Percentiles rank a stretch among this genome's conserved stretches.
Conservation (phyloP, 2,797 vertebrate species). For the Xiphorhynchus erythropygius region DNA sequence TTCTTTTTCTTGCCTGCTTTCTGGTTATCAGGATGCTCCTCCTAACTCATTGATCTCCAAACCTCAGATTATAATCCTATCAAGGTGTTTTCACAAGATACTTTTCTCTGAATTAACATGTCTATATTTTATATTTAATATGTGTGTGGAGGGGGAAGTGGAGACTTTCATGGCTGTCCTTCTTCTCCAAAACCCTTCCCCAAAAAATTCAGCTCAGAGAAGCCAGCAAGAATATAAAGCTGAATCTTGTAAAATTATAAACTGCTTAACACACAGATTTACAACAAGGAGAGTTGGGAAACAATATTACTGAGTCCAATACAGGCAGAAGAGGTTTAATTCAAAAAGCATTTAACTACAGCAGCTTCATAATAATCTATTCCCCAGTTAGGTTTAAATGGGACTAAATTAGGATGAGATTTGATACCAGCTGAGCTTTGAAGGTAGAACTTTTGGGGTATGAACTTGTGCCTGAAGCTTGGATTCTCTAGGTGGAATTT, state of each 20-base stretch:
- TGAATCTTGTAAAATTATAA: not conserved
- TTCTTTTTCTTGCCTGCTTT: not conserved
- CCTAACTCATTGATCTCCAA: not conserved
- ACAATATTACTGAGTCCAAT: not conserved
- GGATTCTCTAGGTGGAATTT: not conserved
- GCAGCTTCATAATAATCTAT: not conserved
- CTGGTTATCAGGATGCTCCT: not conserved
- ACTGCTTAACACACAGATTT: not conserved
- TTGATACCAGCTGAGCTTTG: not conserved
- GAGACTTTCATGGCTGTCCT: not conserved
- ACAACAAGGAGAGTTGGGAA: not conserved
- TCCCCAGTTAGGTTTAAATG: not conserved
- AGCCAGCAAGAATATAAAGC: not conserved
- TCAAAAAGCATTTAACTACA: not conserved
- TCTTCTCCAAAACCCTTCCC: not conserved
- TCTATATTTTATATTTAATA: not conserved
- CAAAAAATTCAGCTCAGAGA: not conserved
- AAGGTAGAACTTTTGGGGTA: not conserved
- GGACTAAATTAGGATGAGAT: not conserved
- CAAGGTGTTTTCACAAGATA: not conserved
- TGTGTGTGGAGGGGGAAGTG: rapidly evolving
- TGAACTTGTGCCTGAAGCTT: not conserved
- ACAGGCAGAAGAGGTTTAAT: not conserved
- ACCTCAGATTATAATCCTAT: not conserved
- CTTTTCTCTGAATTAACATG: not conserved